Evolutionary conservation across 1,140 invertebrate genomes (phyloP).

Genomic region (Homarus americanus): DNA sequence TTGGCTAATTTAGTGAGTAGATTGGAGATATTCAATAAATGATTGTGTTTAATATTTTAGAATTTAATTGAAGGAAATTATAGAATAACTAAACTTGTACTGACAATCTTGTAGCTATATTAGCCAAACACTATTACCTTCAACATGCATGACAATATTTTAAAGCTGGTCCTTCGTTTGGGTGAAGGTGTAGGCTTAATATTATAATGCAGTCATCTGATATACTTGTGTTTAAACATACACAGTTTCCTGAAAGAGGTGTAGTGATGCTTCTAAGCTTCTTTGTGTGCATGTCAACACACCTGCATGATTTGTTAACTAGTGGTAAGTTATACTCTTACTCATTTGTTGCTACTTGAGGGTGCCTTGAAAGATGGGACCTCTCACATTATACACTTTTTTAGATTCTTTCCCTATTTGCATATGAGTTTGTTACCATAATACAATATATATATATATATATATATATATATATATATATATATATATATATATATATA

Average conservation of each 20-base stretch:
- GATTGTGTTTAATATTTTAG: neutral
- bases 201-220: neutral
- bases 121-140: neutral
- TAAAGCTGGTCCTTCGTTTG: neutral
- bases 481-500: too few species aligned
- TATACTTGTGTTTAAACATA: neutral
- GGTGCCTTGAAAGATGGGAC: too few species aligned
- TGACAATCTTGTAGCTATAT: neutral
- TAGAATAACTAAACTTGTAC: neutral
- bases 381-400: too few species aligned
- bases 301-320: neutral
- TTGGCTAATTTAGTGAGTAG: neutral
- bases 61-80: neutral
- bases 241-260: conserved; percentile 29
- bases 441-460: too few species aligned
- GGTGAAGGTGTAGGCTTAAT: too few species aligned
- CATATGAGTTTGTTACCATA: too few species aligned
- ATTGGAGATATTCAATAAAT: neutral
- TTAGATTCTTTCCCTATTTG: too few species aligned
- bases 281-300: neutral
- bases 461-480: too few species aligned
- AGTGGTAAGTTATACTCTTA: conserved; percentile 17
- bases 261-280: neutral
- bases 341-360: neutral
- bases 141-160: neutral